phyloP scores from a whole-genome alignment of 2,888 invertebrate species.

The Pristionchus maxplancki region DNA sequence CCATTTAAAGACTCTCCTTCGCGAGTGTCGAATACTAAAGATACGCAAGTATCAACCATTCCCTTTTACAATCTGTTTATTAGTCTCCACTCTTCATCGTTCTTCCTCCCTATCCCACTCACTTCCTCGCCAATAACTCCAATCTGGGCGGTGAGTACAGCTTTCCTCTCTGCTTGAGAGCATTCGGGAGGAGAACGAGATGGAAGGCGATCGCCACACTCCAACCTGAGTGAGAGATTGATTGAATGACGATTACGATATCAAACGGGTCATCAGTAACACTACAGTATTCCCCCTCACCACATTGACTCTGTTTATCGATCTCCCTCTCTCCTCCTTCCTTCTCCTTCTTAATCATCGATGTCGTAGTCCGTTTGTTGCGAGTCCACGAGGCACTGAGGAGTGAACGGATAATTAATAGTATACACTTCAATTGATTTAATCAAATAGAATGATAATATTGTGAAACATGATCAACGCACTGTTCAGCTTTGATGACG shows the following conservation, averaged over 20 bases:
- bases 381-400: slow-evolving; percentile 41
- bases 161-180: slow-evolving; percentile 84
- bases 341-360: slow-evolving; percentile 21
- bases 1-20: too few relatives aligned
- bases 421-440: not conserved
- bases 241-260: not conserved
- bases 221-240: slow-evolving; percentile 94
- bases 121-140: slow-evolving; percentile 93
- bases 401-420: not conserved
- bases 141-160: slow-evolving; percentile 95
- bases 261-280: not conserved
- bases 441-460: not conserved
- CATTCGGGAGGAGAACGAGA: slow-evolving; percentile 94
- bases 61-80: too few relatives aligned
- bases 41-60: too few relatives aligned
- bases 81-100: too few relatives aligned
- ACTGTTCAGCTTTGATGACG: too few relatives aligned
- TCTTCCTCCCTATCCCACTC: too few relatives aligned
- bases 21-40: too few relatives aligned
- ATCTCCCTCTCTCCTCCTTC: slow-evolving; percentile 2
- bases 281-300: slow-evolving; percentile 53
- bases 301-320: slow-evolving; percentile 58
- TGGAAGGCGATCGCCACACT: slow-evolving; percentile 94
- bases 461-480: too few relatives aligned
- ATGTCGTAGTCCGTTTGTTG: slow-evolving; percentile 44